Conservation (phyloP, 2,797 vertebrate species). For the Synaphobranchus kaupii region DNA sequence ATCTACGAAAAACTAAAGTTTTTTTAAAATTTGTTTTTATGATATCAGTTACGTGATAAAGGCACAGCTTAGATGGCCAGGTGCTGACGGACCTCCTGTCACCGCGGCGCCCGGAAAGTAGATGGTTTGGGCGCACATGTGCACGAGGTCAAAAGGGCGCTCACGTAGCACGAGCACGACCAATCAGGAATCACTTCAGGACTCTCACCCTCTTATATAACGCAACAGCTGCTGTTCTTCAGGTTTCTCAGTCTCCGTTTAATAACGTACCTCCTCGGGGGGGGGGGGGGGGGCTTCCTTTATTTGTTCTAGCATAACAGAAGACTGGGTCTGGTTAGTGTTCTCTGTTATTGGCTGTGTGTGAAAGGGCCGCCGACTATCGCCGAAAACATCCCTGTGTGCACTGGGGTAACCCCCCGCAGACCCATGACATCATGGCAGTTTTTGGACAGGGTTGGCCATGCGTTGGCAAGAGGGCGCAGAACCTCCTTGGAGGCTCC, state of each 20-base stretch:
- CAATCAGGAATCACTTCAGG: conserved; percentile 34
- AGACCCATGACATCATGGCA: background rate
- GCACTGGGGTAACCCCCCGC: background rate
- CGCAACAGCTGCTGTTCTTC: conserved; percentile 27
- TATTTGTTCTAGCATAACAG: background rate
- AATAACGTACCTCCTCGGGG: conserved; percentile 9
- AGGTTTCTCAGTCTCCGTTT: conserved; percentile 23
- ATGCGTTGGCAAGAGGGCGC: background rate
- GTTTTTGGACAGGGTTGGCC: background rate
- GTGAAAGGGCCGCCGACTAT: background rate
- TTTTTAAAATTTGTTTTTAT: background rate
- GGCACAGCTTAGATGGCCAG: background rate
- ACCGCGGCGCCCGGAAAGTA: background rate
- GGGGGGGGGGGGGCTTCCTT: background rate
- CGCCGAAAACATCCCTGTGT: background rate
- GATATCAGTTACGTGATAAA: background rate
- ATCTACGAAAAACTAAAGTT: background rate
- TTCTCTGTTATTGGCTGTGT: background rate
- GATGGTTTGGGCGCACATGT: background rate
- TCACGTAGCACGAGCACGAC: conserved; percentile 33
- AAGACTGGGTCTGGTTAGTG: background rate
- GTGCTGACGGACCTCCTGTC: background rate
- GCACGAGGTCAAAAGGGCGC: conserved; percentile 6
- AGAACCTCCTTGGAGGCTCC: background rate
- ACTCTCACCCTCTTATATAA: conserved; percentile 23